Percentiles rank a stretch among this genome's conserved stretches.
phyloP scores from a whole-genome alignment of 1,140 invertebrate genomes.

The Cotesia glomerata region DNA sequence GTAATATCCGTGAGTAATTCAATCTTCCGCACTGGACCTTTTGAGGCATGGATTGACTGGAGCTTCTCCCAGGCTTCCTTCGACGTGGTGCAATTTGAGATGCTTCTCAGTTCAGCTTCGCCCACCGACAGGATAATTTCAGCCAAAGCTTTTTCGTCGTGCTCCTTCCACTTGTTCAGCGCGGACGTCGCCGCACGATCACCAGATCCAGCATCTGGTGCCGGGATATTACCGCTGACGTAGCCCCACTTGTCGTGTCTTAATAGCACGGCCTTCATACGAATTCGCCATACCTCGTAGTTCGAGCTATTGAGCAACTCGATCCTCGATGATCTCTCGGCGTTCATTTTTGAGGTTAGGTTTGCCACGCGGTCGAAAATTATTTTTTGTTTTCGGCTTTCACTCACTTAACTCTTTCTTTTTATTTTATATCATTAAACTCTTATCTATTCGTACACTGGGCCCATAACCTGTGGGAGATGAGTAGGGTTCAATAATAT shows the following conservation, averaged over 20 bases:
- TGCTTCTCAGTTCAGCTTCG: neutral
- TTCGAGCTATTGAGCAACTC: neutral
- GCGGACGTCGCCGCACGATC: neutral
- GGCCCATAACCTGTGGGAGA: too few relatives aligned
- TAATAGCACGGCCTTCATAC: neutral
- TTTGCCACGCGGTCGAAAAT: too few relatives aligned
- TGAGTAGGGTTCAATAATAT: too few relatives aligned
- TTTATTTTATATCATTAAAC: too few relatives aligned
- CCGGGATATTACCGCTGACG: neutral
- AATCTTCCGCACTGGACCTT: neutral
- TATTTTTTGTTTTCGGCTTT: too few relatives aligned
- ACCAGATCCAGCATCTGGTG: neutral
- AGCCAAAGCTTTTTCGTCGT: conserved; percentile 1
- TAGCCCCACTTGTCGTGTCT: conserved; percentile 11
- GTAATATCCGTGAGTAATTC: neutral
- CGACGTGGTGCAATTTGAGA: neutral
- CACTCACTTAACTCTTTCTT: too few relatives aligned
- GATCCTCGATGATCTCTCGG: too few relatives aligned
- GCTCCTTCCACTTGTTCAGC: neutral
- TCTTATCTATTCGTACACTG: too few relatives aligned
- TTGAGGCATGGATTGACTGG: neutral
- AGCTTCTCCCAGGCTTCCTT: neutral
- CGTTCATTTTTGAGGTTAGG: too few relatives aligned
- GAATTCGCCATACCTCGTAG: conserved; percentile 6
- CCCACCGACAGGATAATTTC: conserved; percentile 6